Evolutionary conservation across 1,140 invertebrate species (phyloP), one percentile per base, ranked within the genome.

Genomic region (Zaprionus capensis): DNA sequence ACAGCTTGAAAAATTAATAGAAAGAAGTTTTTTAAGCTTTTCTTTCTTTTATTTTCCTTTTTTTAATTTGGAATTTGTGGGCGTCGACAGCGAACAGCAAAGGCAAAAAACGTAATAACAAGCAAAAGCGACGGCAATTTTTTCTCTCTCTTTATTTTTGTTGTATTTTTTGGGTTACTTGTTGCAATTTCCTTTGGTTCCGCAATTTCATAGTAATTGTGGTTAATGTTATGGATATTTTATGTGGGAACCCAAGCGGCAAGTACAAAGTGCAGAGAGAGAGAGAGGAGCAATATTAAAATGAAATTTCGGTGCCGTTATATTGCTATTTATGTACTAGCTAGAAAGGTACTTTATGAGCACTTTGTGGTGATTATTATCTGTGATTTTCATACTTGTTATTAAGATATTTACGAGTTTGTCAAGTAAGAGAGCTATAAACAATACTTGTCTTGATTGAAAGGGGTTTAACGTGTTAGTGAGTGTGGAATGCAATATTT

Each of bases 181-280:
- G 22, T 69, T 68, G 71, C 65, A 64, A 67, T 77, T 69, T 63
- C 58, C 63, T 53, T 57, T 76, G 55, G 57, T 77, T 76, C 57
- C 71, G 70, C 64, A 80, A 81, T 81, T 84, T 84, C 81, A 84
- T 70, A 78, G 81, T 84, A 84, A 84, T 84, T 84, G 81, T 80
- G 81, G 81, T 84, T 84, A 84, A 84, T 84, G 81, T 84, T 84
- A 80, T 84, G 82, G 82, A 85, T 87, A 86, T 85, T 86, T 85
- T 86, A 85, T 85, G 82, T 80, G 83, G 79, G 76, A 87, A 86
- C 20, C 61, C 57, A 64, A 38, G 26, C 41, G 41, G 57, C 34
- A 55, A 36, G 9, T 12, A 46, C 41, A 46, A 46, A 46, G 11
- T 58, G 64, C 22, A 51, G 28, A 20, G 12, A 11, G 20, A 41